Conservation (phyloP, 1,140 invertebrate genomes). For the Saccostrea cuccullata region DNA sequence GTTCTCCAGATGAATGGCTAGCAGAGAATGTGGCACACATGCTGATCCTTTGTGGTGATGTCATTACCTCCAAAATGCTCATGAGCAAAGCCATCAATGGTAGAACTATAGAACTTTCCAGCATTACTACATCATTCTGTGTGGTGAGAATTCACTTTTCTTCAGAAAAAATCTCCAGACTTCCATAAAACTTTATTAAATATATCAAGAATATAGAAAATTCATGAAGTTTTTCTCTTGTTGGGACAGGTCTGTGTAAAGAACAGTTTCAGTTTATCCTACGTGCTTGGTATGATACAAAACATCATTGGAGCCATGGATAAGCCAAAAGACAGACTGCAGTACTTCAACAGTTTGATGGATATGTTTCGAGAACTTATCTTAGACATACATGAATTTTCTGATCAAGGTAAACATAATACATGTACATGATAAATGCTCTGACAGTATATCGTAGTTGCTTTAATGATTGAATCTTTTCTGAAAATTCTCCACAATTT, state of each 20-base stretch:
- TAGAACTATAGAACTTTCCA: slow-evolving; percentile 72
- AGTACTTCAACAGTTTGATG: slow-evolving; percentile 72
- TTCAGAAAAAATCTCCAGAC: not conserved
- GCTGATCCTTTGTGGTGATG: slow-evolving; percentile 74
- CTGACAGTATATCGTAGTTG: no score
- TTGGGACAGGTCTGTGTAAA: slow-evolving; percentile 74
- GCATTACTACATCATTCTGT: slow-evolving; percentile 75
- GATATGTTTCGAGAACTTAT: slow-evolving; percentile 76
- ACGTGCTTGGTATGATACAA: slow-evolving; percentile 72
- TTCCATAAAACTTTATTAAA: not conserved
- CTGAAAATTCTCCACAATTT: no score
- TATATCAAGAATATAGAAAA: not conserved
- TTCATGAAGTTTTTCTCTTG: not conserved
- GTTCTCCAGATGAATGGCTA: slow-evolving; percentile 77
- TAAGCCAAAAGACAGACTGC: slow-evolving; percentile 66
- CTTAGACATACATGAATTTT: slow-evolving; percentile 76
- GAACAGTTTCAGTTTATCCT: slow-evolving; percentile 69
- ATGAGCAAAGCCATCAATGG: slow-evolving; percentile 78
- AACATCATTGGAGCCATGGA: slow-evolving; percentile 72
- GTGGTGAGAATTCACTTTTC: slow-evolving; percentile 64
- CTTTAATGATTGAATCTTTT: no score
- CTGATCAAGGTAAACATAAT: slow-evolving; percentile 64
- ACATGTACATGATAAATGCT: no score
- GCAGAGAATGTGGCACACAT: slow-evolving; percentile 76
- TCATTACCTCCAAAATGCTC: slow-evolving; percentile 75